Conservation (phyloP, 1,140 invertebrate species). For the Aphaenogaster rudis region DNA sequence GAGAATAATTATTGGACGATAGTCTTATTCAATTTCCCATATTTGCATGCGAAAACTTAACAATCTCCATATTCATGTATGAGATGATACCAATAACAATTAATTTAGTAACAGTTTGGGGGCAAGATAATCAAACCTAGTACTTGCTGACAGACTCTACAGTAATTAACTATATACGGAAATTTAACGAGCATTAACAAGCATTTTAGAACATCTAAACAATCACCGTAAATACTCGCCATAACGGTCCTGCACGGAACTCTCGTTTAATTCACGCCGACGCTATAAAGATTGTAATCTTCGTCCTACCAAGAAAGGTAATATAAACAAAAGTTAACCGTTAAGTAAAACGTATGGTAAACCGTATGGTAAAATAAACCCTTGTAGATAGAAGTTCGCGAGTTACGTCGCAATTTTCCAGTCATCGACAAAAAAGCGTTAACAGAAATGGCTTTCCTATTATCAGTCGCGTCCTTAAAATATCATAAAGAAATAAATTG, state of each 20-base stretch:
- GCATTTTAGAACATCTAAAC: constrained; percentile 48
- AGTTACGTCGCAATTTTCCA: neutral
- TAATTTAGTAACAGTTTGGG: constrained; percentile 36
- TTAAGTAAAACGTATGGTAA: constrained; percentile 18
- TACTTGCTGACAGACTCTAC: constrained; percentile 10
- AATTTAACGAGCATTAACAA: constrained; percentile 53
- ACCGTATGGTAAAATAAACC: constrained; percentile 10
- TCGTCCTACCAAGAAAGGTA: neutral
- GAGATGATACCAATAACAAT: constrained; percentile 33
- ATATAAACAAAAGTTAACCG: constrained; percentile 32
- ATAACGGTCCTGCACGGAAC: constrained; percentile 12
- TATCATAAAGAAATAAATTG: neutral
- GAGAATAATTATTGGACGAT: neutral
- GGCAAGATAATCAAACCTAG: constrained; percentile 31
- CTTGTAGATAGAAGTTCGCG: neutral
- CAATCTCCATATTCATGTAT: constrained; percentile 44
- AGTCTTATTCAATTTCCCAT: constrained; percentile 24
- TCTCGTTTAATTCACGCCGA: constrained; percentile 51
- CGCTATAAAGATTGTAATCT: constrained; percentile 52
- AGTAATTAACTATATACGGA: constrained; percentile 42
- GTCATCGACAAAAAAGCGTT: neutral
- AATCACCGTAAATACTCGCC: constrained; percentile 35
- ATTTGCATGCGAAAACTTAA: constrained; percentile 20
- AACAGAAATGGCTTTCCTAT: neutral
- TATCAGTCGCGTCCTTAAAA: neutral